Evolutionary conservation across 2,888 invertebrate species (phyloP).

Genomic region (Lymantria dispar): DNA sequence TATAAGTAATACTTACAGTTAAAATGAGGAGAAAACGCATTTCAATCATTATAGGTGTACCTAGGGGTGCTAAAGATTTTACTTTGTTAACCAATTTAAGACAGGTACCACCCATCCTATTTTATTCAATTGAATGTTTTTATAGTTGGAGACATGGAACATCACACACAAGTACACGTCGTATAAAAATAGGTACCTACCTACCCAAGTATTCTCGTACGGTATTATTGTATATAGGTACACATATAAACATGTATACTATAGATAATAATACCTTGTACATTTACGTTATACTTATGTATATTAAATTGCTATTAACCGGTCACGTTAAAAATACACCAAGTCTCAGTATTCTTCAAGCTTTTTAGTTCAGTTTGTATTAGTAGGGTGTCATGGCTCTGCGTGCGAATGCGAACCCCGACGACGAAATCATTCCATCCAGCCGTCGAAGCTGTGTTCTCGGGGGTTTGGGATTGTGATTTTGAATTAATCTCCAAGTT

Average conservation of each 20-base stretch:
- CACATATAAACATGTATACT: conserved; percentile 38
- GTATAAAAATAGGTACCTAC: neutral
- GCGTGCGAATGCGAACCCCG: conserved; percentile 77
- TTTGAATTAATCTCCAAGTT: conserved; percentile 72
- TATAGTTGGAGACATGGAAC: conserved; percentile 9
- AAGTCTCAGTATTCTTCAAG: conserved; percentile 36
- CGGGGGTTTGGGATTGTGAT: conserved; percentile 79
- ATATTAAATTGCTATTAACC: conserved; percentile 67
- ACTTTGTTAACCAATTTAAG: neutral
- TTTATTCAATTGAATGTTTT: neutral
- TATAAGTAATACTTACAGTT: neutral
- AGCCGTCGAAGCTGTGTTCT: conserved; percentile 82
- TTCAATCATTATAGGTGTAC: neutral
- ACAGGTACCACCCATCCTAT: neutral
- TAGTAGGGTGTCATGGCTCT: conserved; percentile 59
- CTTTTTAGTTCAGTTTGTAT: conserved; percentile 48
- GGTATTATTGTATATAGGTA: conserved; percentile 21
- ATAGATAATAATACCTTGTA: conserved; percentile 38
- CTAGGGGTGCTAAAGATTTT: neutral
- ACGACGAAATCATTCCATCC: conserved; percentile 83
- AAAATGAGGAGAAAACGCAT: neutral
- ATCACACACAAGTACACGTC: conserved; percentile 1
- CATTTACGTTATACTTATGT: conserved; percentile 33
- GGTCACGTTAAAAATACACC: conserved; percentile 51
- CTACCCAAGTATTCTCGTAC: neutral